These are phyloP conservation scores for Triplophysa dalaica DNA, from an alignment of 2,113 vertebrate genomes.

Conservation along the genomic window DNA sequence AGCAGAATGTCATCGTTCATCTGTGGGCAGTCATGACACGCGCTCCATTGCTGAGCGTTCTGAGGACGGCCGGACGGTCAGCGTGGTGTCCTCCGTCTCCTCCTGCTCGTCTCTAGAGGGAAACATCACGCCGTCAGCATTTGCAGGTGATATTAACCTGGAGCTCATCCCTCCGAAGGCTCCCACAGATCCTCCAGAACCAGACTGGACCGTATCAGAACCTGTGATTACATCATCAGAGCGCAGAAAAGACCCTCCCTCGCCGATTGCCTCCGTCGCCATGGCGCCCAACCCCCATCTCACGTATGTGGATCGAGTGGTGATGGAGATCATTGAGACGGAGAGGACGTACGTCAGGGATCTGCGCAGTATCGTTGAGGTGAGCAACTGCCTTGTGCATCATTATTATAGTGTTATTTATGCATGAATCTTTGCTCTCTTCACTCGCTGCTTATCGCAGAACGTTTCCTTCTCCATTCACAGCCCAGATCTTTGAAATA, in stretches of 20 bases:
- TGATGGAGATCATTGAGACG: conserved; percentile 93
- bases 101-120: conserved; percentile 74
- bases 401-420: too few relatives aligned
- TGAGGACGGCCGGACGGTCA: conserved; percentile 77
- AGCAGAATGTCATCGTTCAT: conserved; percentile 76
- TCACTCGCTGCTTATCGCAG: too few relatives aligned
- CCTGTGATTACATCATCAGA: conserved; percentile 5
- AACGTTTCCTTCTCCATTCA: too few relatives aligned
- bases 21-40: conserved; percentile 75
- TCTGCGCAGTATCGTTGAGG: conserved; percentile 92
- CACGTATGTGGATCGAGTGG: conserved; percentile 89
- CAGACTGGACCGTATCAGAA: neutral
- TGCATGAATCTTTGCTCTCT: too few relatives aligned
- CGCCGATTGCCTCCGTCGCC: conserved; percentile 71
- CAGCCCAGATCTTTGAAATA: too few relatives aligned
- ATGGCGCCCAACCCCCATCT: conserved; percentile 78
- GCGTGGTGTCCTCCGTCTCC: conserved; percentile 74
- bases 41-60: conserved; percentile 66
- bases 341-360: conserved; percentile 93
- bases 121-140: conserved; percentile 36
- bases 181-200: conserved; percentile 30
- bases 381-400: conserved; percentile 53
- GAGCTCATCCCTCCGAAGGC: conserved; percentile 69
- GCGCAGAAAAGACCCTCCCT: conserved; percentile 53
- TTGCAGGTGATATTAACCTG: conserved; percentile 63